Evolutionary conservation across 2,113 vertebrate species (phyloP).

Genomic region (Columba livia): DNA sequence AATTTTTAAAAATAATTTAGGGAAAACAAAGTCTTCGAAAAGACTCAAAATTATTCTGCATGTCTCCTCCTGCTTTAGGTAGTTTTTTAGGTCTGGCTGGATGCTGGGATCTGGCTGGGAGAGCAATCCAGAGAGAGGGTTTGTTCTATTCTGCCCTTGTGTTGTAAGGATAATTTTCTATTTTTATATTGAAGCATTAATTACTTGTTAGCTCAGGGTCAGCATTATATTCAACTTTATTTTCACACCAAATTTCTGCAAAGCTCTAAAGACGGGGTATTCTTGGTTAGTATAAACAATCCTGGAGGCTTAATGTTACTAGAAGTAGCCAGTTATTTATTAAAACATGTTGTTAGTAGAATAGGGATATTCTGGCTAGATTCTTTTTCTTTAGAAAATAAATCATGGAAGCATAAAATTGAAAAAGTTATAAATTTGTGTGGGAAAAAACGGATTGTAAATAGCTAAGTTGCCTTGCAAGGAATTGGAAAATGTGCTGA

Average conservation of each 20-base stretch:
- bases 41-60: slow-evolving; percentile 37
- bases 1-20: slow-evolving; percentile 40
- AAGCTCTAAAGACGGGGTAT: slow-evolving; percentile 67
- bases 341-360: slow-evolving; percentile 78
- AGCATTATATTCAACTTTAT: slow-evolving; percentile 68
- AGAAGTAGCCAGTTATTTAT: slow-evolving; percentile 83
- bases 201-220: slow-evolving; percentile 81
- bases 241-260: slow-evolving; percentile 73
- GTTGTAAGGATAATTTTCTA: slow-evolving; percentile 72
- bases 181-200: slow-evolving; percentile 79
- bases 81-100: slow-evolving; percentile 21
- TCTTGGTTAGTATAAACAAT: slow-evolving; percentile 74
- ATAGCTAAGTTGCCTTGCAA: slow-evolving; percentile 75
- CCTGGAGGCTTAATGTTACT: slow-evolving; percentile 74
- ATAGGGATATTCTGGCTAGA: slow-evolving; percentile 73
- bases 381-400: slow-evolving; percentile 65
- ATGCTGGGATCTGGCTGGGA: neutral
- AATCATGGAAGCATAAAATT: slow-evolving; percentile 68
- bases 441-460: slow-evolving; percentile 76
- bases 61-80: slow-evolving; percentile 62
- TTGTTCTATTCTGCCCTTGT: slow-evolving; percentile 54
- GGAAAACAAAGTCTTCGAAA: slow-evolving; percentile 20
- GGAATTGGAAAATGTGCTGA: slow-evolving; percentile 77
- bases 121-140: slow-evolving; percentile 19
- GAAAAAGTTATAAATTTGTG: slow-evolving; percentile 66